Evolutionary conservation across 2,797 vertebrate genomes (phyloP), one percentile per base, ranked within the genome.

Genomic region (Amniataba percoides): DNA sequence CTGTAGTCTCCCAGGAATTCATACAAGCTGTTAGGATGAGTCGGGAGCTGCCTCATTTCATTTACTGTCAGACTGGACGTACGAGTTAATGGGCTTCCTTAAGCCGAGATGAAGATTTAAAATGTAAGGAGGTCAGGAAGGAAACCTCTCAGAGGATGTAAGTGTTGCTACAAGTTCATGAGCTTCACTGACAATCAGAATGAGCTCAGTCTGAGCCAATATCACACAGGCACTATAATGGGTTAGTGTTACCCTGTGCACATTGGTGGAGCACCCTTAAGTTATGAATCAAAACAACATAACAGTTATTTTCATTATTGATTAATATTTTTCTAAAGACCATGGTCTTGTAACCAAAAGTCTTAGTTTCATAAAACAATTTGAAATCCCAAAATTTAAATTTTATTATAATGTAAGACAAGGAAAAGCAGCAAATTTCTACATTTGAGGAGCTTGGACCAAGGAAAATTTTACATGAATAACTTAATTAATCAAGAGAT

Each of bases 41-140:
- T 62, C 34, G 64, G 27, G 58, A 49, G 71, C 61, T 52, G 71
- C 85, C 69, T 86, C 77, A 83, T 92, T 87, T 85, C 25, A 82
- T 89, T 84, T 69, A 56, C 88, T 90, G 89, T 89, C 87, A 91
- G 52, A 55, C 78, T 68, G 71, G 61, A 81, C 52, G n/a, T 61
- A 51, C 25, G 9, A 81, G 85, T 85, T 89, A 89, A 89, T 84
- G 51, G 74, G 77, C 39, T 87, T 88, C 77, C 71, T 71, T 89
- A 83, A 88, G 65, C 80, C 19, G 48, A 88, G 83, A 87, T 84
- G 65, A 78, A 77, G 82, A 77, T 81, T 81, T 83, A 55, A 67
- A 60, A 67, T 69, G 62, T 71, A 36, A 46, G 25, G 19, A 14
- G 76, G 56, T 84, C 31, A 55, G 2, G 21, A 34, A 61, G 57